phyloP scores from a whole-genome alignment of 1,140 invertebrate species.

The Oedothorax gibbosus region DNA sequence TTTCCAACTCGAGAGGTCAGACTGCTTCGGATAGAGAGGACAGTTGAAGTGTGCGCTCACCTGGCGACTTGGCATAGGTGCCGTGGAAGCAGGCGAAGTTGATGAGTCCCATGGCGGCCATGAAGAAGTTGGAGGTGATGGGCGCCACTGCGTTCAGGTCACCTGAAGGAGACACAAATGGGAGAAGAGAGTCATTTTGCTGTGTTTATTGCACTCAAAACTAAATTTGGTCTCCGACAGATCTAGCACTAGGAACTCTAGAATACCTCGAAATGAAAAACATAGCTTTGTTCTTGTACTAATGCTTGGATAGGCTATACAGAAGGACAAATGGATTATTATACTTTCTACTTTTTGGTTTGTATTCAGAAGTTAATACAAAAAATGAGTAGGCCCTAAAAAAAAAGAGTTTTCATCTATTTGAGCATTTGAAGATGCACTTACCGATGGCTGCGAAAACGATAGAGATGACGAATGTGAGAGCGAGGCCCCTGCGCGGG shows the following conservation, averaged over 20 bases:
- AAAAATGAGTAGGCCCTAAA: no score
- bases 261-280: background rate
- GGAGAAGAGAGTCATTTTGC: background rate
- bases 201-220: no score
- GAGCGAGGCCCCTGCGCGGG: constrained; percentile 90
- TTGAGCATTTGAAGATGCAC: constrained; percentile 61
- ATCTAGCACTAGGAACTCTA: no score
- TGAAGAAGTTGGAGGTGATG: constrained; percentile 96
- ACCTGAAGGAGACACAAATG: constrained; percentile 73
- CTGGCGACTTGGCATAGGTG: constrained; percentile 77
- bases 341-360: no score
- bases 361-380: no score
- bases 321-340: no score
- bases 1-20: no score
- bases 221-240: no score
- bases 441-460: constrained; percentile 90
- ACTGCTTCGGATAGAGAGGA: no score
- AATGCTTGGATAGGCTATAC: background rate
- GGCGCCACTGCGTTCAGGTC: constrained; percentile 77
- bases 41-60: constrained; percentile 62
- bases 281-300: background rate
- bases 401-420: background rate
- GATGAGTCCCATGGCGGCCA: constrained; percentile 95
- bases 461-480: constrained; percentile 89
- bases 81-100: constrained; percentile 97